Conservation (phyloP, 2,113 vertebrate genomes). For the Macquaria australasica region DNA sequence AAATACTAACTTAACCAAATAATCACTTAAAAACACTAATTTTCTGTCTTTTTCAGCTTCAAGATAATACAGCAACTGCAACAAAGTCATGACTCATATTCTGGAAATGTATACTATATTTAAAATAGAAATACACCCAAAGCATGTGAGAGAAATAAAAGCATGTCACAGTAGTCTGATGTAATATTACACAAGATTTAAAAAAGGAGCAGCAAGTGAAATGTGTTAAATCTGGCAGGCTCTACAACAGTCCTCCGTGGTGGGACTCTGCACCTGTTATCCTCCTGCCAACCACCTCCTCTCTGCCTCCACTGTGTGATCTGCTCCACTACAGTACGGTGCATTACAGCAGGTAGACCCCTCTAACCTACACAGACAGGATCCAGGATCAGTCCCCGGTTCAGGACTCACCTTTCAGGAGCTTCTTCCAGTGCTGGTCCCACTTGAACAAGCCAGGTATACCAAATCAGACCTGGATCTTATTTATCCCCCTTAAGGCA, state of each 20-base stretch:
- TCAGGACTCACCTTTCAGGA: conserved; percentile 66
- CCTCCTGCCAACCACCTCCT: conserved; percentile 33
- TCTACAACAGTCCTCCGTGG: conserved; percentile 11
- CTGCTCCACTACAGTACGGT: neutral
- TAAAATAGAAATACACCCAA: neutral
- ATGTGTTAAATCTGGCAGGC: neutral
- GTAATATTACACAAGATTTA: conserved; percentile 18
- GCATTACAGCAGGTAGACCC: conserved; percentile 47
- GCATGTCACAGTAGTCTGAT: neutral
- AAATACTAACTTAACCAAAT: neutral
- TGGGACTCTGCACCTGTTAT: conserved; percentile 81
- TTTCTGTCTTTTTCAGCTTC: neutral
- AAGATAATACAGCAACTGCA: neutral
- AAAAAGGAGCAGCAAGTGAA: conserved; percentile 1
- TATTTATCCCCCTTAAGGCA: conserved; percentile 14
- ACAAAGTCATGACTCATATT: conserved; percentile 27
- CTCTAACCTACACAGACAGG: conserved; percentile 7
- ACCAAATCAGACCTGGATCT: conserved; percentile 7
- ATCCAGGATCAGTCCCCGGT: neutral
- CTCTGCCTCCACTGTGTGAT: conserved; percentile 43
- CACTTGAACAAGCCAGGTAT: conserved; percentile 32
- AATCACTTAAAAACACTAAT: neutral
- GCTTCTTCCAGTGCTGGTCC: conserved; percentile 29
- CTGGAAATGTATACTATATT: neutral
- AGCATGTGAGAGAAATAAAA: neutral